phyloP scores from a whole-genome alignment of 2,888 invertebrate species.

The Criorhina ranunculi region DNA sequence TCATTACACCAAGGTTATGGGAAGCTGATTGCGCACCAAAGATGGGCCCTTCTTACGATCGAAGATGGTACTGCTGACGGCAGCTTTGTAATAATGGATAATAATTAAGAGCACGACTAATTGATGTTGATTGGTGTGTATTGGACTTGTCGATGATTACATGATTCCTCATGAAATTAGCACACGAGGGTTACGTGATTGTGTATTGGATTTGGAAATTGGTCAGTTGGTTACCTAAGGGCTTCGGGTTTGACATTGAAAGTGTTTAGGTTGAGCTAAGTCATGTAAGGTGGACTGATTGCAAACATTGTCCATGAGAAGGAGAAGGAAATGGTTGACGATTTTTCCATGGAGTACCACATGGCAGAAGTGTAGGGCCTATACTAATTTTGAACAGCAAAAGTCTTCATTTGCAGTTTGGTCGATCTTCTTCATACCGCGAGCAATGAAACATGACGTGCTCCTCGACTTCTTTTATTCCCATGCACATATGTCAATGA shows the following conservation, averaged over 20 bases:
- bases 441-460: no score
- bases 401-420: background rate
- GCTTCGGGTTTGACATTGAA: constrained; percentile 47
- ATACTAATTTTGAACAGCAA: background rate
- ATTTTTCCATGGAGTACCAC: constrained; percentile 12
- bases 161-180: constrained; percentile 55
- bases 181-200: constrained; percentile 60
- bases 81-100: constrained; percentile 64
- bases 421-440: no score
- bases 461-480: no score
- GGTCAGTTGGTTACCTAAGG: constrained; percentile 22
- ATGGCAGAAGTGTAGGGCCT: constrained; percentile 16
- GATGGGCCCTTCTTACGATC: constrained; percentile 16
- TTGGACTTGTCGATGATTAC: constrained; percentile 45
- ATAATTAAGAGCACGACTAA: constrained; percentile 72
- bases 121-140: constrained; percentile 53
- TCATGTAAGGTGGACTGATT: constrained; percentile 32
- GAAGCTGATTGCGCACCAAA: constrained; percentile 58
- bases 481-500: no score
- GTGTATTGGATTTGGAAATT: constrained; percentile 38
- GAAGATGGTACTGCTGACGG: constrained; percentile 11
- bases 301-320: constrained; percentile 34
- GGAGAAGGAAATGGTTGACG: background rate
- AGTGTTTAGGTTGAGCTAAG: constrained; percentile 28
- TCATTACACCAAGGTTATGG: constrained; percentile 72